These are phyloP conservation scores for Drosophila mauritiana DNA, from an alignment of 1,140 invertebrate genomes.

Conservation along the genomic window DNA sequence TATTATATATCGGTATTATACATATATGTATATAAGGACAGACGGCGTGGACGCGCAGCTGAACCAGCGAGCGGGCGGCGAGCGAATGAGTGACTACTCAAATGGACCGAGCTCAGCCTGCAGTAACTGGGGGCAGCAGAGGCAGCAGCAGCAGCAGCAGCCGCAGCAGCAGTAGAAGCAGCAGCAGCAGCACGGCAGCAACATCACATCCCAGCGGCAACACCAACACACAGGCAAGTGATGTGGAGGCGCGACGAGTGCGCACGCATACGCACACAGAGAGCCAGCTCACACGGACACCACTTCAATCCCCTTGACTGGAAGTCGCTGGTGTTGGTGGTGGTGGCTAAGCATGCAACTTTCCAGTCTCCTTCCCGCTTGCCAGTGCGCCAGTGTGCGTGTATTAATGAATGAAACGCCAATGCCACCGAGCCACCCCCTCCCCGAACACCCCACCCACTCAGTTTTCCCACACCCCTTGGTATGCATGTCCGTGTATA, in stretches of 20 bases:
- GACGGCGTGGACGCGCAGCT: conserved; percentile 72
- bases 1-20: neutral
- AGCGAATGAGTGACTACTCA: conserved; percentile 81
- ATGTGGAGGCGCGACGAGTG: conserved; percentile 78
- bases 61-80: conserved; percentile 79
- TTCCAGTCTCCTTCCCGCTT: conserved; percentile 48
- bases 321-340: conserved; percentile 47
- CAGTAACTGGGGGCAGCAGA: conserved; percentile 64
- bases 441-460: conserved; percentile 7
- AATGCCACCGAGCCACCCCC: conserved; percentile 53
- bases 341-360: conserved; percentile 70
- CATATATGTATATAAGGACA: conserved; percentile 5
- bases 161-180: conserved; percentile 11
- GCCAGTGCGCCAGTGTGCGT: conserved; percentile 51
- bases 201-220: conserved; percentile 48
- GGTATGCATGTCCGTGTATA: neutral
- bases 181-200: conserved; percentile 35
- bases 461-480: neutral
- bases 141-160: conserved; percentile 46
- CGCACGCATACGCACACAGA: conserved; percentile 62
- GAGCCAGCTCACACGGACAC: conserved; percentile 29
- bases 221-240: conserved; percentile 55
- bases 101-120: conserved; percentile 71
- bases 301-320: conserved; percentile 48
- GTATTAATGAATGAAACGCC: conserved; percentile 81